These are phyloP conservation scores for Aurelia aurita DNA, from an alignment of 30 jellyfish, hydroid and myxozoan species.

Conservation along the genomic window DNA sequence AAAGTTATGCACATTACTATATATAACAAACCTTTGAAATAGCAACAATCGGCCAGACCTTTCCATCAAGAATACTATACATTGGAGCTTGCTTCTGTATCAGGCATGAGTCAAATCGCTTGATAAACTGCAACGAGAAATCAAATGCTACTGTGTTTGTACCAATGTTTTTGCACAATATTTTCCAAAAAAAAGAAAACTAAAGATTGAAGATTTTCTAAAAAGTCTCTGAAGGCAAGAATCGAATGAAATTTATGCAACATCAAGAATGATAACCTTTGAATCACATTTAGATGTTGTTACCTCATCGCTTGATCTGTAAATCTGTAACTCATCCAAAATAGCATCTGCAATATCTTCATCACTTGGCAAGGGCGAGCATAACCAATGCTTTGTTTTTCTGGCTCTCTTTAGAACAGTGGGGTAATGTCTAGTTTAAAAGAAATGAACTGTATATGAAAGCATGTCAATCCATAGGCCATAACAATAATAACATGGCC, in stretches of 20 bases:
- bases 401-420: conserved; percentile 53
- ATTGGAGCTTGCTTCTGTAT: conserved; percentile 67
- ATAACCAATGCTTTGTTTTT: conserved; percentile 1
- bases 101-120: conserved; percentile 72
- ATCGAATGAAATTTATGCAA: too few relatives aligned
- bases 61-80: conserved; percentile 64
- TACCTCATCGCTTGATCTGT: conserved; percentile 58
- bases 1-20: too few relatives aligned
- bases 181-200: not conserved
- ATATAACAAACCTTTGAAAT: conserved; percentile 55
- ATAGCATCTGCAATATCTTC: conserved; percentile 54
- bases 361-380: conserved; percentile 36
- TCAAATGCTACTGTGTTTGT: not conserved
- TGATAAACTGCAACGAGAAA: conserved; percentile 55
- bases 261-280: too few relatives aligned
- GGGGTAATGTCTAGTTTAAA: conserved; percentile 30
- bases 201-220: not conserved
- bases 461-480: too few relatives aligned
- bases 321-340: conserved; percentile 58
- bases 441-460: not conserved
- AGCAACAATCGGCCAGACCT: conserved; percentile 85
- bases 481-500: not conserved
- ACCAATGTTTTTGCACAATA: too few relatives aligned
- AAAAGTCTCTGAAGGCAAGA: too few relatives aligned
- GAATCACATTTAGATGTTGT: too few relatives aligned